Evolutionary conservation across 2,888 invertebrate genomes (phyloP), one percentile per base, ranked within the genome.

Genomic region (Drosophila atripex): DNA sequence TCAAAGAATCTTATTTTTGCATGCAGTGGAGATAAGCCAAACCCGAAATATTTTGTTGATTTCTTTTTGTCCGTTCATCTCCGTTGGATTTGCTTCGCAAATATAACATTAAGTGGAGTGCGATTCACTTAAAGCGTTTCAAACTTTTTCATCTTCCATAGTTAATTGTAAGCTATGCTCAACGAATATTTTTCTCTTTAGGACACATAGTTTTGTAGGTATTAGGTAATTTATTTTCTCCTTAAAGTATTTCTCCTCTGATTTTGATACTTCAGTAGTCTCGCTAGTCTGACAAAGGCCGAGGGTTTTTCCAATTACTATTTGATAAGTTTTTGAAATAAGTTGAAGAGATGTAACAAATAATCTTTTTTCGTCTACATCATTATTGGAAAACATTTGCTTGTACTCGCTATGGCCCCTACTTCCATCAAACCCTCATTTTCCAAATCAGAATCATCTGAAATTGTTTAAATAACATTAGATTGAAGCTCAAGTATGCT

Each of bases 161-260:
- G n/a, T 56, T 47, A 47, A 38, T 56, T 56, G 38, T 47, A 56
- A 56, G 16, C 38, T 38, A 56, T 56, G 25, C 25, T 56, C 53
- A 53, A 53, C 53, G 53, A 53, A 39, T 41, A 53, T 16, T 25
- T 38, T 51, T 58, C 12, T 58, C 12, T 51, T 58, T 58, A 51
- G 45, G 16, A 54, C 49, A 54, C 41, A 61, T 49, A 61, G 32
- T 49, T 54, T 49, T 61, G 49, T 54, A 41, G 30, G 59, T 47
- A 38, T 59, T 39, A 47, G 54, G 43, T 35, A 45, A 12, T 51
- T 51, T 58, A 58, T 58, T 51, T 58, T 45, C 35, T 58, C 50
- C 32, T 51, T 58, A 51, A 58, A 58, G 23, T 51, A 58, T 50
- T 21, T 21, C 21, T 21, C 21, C 21, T 21, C 21, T 21, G 21